Evolutionary conservation across 2,797 vertebrate species (phyloP), one percentile per base, ranked within the genome.

Genomic region (Centropyge bicolor): DNA sequence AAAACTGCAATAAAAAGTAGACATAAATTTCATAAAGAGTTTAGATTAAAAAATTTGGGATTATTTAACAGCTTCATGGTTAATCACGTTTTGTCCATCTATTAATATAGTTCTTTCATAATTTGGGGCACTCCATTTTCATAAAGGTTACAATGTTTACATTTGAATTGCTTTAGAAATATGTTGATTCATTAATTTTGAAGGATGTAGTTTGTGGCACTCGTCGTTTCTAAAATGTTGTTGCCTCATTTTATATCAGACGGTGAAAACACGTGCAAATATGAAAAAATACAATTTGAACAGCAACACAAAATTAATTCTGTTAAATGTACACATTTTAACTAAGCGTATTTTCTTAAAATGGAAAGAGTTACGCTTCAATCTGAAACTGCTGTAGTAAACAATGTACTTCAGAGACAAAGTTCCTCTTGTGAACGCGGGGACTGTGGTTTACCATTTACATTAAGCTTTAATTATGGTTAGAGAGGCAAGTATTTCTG

Each of bases 401-500:
- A 90, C 61, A 76, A 64, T 24, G 59, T 55, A 20, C 20, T 54
- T 46, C 3, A 36, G 61, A 75, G 12, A 22, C 17, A 55, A 65
- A 74, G 62, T 56, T 81, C 63, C 52, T 61, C 56, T 14, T 71
- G 55, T 80, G 67, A 76, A 49, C 22, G 20, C 12, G 14, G 63
- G 62, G 22, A 68, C 36, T 80, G 78, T 17, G 60, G 78, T 22
- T 82, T 48, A 35, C 65, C 72, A 70, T 62, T 69, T 61, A 74
- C 41, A 87, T 63, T 70, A 56, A 61, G 43, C 73, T 78, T 76
- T 68, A 76, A 83, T 90, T 83, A 85, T 83, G 80, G 73, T 78
- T 51, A 70, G 68, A 74, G 63, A 76, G 63, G 57, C 9, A 68
- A 78, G 57, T 51, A 80, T 81, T 86, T 75, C 65, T 69, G 60